phyloP scores from a whole-genome alignment of 2,888 invertebrate species.

The Plebejus argus region DNA sequence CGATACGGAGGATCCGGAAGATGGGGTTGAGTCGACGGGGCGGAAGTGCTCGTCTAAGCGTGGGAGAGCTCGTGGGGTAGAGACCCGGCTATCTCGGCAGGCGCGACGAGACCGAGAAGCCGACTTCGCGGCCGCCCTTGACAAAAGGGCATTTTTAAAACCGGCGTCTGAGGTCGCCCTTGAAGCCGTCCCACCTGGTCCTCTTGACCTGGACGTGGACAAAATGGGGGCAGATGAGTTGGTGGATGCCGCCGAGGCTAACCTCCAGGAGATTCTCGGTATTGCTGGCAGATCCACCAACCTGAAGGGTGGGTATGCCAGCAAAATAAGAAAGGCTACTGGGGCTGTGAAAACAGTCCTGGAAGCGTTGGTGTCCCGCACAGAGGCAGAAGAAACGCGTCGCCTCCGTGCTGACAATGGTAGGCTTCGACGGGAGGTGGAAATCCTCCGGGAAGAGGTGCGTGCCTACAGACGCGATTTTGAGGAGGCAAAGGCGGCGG shows the following conservation, averaged over 20 bases:
- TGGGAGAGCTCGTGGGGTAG: background rate
- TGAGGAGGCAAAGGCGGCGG: slow-evolving; percentile 14
- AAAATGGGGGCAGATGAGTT: background rate
- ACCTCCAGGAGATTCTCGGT: background rate
- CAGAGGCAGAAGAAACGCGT: background rate
- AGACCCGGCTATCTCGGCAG: too few species aligned
- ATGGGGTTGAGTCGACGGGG: background rate
- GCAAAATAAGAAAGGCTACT: background rate
- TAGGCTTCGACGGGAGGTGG: background rate
- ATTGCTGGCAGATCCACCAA: background rate
- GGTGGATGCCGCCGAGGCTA: background rate
- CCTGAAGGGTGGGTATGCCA: background rate
- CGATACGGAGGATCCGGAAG: background rate
- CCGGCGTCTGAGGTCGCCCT: too few species aligned
- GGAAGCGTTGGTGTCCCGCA: background rate
- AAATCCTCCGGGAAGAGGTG: background rate
- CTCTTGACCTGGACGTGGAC: background rate
- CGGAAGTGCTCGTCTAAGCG: background rate
- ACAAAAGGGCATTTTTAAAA: background rate
- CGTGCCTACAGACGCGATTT: slow-evolving; percentile 9
- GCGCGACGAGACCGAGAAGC: background rate
- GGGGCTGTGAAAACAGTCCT: background rate
- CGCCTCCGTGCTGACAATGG: background rate
- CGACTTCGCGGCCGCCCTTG: background rate
- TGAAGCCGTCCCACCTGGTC: background rate